Evolutionary conservation across 2,113 vertebrate genomes (phyloP).

Genomic region (Cryptomyrus ogoouensis): DNA sequence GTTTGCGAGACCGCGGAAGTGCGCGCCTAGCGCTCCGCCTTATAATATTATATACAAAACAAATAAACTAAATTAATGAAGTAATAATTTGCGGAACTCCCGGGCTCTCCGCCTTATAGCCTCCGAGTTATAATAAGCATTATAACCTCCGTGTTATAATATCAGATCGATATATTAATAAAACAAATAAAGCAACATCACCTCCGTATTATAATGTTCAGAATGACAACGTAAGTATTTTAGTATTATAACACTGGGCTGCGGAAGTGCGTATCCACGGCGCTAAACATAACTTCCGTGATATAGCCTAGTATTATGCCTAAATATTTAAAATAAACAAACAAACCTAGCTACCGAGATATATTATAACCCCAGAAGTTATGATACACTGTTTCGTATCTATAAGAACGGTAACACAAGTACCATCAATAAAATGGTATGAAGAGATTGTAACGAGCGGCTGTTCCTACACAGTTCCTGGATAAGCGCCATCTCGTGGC

Average conservation of each 20-base stretch:
- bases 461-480: neutral
- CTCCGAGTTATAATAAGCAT: neutral
- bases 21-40: neutral
- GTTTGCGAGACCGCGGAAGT: neutral
- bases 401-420: neutral
- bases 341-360: neutral
- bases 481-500: neutral
- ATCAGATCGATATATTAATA: neutral
- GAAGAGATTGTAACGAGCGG: neutral
- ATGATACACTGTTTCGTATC: neutral
- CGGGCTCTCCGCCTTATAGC: neutral
- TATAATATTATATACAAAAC: neutral
- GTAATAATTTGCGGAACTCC: neutral
- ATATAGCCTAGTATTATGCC: neutral
- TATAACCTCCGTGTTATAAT: neutral
- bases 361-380: neutral
- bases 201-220: neutral
- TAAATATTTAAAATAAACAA: neutral
- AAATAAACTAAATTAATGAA: neutral
- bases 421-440: neutral
- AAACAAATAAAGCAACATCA: neutral
- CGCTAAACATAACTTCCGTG: neutral
- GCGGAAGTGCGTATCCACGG: neutral
- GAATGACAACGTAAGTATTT: neutral
- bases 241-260: neutral